Conservation (phyloP, 2,888 invertebrate genomes). For the Meliscaeva auricollis region DNA sequence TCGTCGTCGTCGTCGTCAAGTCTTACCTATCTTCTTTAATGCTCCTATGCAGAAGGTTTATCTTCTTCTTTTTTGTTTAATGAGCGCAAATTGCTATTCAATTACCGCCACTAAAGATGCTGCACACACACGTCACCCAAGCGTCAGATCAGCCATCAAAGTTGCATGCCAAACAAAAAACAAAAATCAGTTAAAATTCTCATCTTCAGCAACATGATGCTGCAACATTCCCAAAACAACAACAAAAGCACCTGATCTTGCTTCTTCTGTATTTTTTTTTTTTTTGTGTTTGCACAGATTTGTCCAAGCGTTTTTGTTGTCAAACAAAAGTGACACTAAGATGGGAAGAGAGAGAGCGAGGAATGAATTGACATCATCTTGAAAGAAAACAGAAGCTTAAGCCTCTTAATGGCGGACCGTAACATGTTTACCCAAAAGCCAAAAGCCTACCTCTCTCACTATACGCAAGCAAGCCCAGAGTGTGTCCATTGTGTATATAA, state of each 20-base stretch:
- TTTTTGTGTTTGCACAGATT: conserved; percentile 42
- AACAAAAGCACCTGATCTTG: neutral
- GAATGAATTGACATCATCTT: conserved; percentile 5
- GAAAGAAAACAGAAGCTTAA: conserved; percentile 61
- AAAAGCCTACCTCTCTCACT: neutral
- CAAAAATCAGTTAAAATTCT: neutral
- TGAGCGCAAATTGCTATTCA: conserved; percentile 76
- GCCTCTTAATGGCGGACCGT: conserved; percentile 49
- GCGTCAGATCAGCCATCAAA: conserved; percentile 53
- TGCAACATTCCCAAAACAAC: conserved; percentile 58
- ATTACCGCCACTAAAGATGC: conserved; percentile 72
- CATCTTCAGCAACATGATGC: conserved; percentile 65
- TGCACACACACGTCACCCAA: conserved; percentile 63
- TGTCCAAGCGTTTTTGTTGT: conserved; percentile 43
- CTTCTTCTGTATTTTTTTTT: neutral
- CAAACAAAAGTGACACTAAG: conserved; percentile 11
- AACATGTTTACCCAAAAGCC: conserved; percentile 28
- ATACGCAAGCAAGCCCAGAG: too few relatives aligned
- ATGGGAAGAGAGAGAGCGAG: neutral
- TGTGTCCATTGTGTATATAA: conserved; percentile 17
- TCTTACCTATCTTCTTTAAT: neutral
- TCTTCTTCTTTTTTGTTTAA: conserved; percentile 53
- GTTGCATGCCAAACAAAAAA: conserved; percentile 17
- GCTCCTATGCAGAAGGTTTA: neutral
- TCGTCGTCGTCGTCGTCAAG: neutral